phyloP scores from a whole-genome alignment of 2,797 vertebrate species.

The Loris lydekkerianus region DNA sequence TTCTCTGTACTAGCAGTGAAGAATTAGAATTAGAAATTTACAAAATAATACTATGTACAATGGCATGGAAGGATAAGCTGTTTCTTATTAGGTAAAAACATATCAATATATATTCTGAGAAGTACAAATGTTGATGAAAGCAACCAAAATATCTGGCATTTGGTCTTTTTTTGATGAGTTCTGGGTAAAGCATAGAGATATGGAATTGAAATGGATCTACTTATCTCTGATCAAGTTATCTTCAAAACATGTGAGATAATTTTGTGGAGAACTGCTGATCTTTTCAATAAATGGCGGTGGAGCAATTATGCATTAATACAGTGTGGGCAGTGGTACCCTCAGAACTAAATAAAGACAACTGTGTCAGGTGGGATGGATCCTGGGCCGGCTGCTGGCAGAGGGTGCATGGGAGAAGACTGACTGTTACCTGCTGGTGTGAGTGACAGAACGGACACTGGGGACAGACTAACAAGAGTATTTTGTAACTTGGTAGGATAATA shows the following conservation, averaged over 20 bases:
- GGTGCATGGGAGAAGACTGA: rapidly evolving
- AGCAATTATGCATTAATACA: background rate
- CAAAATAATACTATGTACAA: background rate
- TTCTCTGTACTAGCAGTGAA: background rate
- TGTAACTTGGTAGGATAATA: background rate
- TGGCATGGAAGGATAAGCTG: background rate
- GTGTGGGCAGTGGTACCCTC: too few species aligned
- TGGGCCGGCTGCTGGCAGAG: rapidly evolving
- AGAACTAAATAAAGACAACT: background rate
- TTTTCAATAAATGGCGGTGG: background rate
- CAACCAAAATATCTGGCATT: background rate
- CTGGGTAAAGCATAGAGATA: background rate
- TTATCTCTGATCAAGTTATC: background rate
- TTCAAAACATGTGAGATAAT: background rate
- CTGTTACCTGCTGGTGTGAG: rapidly evolving
- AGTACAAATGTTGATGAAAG: background rate
- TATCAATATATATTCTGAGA: background rate
- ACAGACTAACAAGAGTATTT: background rate
- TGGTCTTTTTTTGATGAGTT: background rate
- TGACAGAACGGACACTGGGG: rapidly evolving
- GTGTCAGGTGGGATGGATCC: too few species aligned
- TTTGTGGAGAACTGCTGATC: background rate
- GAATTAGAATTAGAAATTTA: background rate
- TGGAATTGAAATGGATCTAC: background rate
- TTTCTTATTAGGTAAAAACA: background rate